Base-by-base conservation (phyloP, 2,888 invertebrate species). In the Cheiracanthium punctorium region DNA sequence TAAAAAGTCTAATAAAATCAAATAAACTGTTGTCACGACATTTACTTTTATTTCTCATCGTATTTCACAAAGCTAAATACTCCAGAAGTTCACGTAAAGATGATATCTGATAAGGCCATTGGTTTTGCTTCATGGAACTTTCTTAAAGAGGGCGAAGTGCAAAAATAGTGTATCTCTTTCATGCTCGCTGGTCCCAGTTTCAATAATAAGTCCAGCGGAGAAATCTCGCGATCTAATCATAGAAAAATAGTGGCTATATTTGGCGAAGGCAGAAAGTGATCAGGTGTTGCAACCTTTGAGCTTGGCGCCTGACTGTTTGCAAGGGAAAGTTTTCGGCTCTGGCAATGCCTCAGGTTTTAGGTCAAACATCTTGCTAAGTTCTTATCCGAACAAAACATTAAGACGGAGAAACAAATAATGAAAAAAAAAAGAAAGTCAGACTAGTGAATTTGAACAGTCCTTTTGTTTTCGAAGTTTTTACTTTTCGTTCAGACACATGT, bases 271-370 rank as follows among this genome's bases (percentile, higher is more conserved):
- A 58, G 58, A 58, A 58, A 58, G 58, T 58, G 58, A 58, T 58
- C 58, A 58, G 58, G 24, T 58, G 30, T 37, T 28, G 73, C 74
- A 79, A 80, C 79, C 79, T 79, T 29, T 37, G 58, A 4, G 29
- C 73, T 71, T 33, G 79, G 84, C 84, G 84, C 73, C 84, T 37
- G 29, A 77, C 32, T 77, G 79, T 58, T 84, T 52, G 58, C 73
- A 85, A 85, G 84, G 84, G 79, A 85, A 85, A 80, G 79, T 85
- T 76, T 85, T 24, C 52, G 28, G 33, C 37, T 71, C 71, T 85
- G 41, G 20, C 58, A 32, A 20, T 65, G 72, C 77, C 79, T 79
- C 70, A 41, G 84, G 84, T 69, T 79, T 77, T 85, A 85, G 84
- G 84, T 85, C 74, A 79, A 33, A 64, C 58, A 58, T 58, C 58